Conservation (phyloP, 1,140 invertebrate genomes). For the Drosophila burlai region DNA sequence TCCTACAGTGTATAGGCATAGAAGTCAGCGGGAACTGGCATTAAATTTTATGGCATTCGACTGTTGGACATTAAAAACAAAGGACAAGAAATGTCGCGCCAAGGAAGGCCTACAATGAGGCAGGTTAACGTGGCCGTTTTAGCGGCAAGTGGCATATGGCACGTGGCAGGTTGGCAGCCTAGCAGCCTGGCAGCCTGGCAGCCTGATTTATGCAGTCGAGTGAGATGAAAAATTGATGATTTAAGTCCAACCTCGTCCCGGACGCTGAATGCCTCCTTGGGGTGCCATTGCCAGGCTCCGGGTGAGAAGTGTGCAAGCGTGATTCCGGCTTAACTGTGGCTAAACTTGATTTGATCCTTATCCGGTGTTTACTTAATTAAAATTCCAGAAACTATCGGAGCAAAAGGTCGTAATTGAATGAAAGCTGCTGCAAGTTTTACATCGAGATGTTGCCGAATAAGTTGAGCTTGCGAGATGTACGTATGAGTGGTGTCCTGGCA, state of each 20-base stretch:
- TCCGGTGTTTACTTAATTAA: slow-evolving; percentile 51
- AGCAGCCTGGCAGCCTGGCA: slow-evolving; percentile 6
- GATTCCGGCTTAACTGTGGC: slow-evolving; percentile 11
- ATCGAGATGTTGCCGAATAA: slow-evolving; percentile 9
- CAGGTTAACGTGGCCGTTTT: slow-evolving; percentile 53
- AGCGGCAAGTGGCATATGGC: slow-evolving; percentile 54
- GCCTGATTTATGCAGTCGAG: slow-evolving; percentile 66
- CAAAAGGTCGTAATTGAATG: slow-evolving; percentile 36
- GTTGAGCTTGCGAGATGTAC: slow-evolving; percentile 1
- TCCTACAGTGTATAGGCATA: not conserved
- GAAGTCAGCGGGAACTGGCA: slow-evolving; percentile 29
- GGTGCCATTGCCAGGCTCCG: slow-evolving; percentile 28
- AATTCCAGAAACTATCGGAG: slow-evolving; percentile 30
- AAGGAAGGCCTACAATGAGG: slow-evolving; percentile 18
- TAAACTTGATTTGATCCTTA: slow-evolving; percentile 49
- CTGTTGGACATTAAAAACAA: slow-evolving; percentile 76
- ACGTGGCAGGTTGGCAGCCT: slow-evolving; percentile 36
- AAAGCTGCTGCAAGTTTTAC: slow-evolving; percentile 19
- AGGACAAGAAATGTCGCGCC: slow-evolving; percentile 59
- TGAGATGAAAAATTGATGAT: slow-evolving; percentile 72
- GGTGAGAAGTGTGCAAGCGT: slow-evolving; percentile 10
- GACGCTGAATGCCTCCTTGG: slow-evolving; percentile 47
- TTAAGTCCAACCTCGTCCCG: slow-evolving; percentile 46
- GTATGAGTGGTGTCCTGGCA: slow-evolving; percentile 4
- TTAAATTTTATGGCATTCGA: slow-evolving; percentile 79